Conservation (phyloP, 2,113 vertebrate species). For the Antennarius striatus region DNA sequence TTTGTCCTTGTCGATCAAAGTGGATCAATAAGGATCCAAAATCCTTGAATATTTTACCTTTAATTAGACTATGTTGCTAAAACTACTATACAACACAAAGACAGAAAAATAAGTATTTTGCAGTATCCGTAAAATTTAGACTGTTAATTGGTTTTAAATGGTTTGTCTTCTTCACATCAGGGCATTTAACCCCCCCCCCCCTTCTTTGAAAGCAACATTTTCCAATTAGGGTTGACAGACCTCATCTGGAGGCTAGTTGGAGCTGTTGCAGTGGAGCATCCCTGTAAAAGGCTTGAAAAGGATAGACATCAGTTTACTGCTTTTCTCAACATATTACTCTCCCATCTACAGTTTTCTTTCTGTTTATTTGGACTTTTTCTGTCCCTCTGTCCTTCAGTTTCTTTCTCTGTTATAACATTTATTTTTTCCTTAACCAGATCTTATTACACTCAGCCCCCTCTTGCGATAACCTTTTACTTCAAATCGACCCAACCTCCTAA, state of each 20-base stretch:
- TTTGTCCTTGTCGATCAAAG: not conserved
- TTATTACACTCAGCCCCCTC: constrained; percentile 63
- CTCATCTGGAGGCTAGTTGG: not conserved
- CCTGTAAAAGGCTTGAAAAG: constrained; percentile 4
- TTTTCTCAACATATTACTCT: not conserved
- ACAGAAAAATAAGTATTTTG: too few species aligned
- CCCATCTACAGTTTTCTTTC: not conserved
- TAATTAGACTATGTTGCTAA: not conserved
- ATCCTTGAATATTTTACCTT: not conserved
- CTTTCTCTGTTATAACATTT: constrained; percentile 44
- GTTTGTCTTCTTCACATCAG: too few species aligned
- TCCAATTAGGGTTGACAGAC: not conserved
- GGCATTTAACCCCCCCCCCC: too few species aligned
- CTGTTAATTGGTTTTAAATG: too few species aligned
- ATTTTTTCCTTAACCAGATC: constrained; percentile 64
- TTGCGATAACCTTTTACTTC: constrained; percentile 72
- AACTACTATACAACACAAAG: not conserved
- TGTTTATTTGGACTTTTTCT: constrained; percentile 35
- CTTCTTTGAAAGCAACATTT: too few species aligned
- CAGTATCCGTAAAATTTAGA: too few species aligned
- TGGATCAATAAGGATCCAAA: not conserved
- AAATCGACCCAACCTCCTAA: constrained; percentile 70
- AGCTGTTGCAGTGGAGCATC: too few species aligned
- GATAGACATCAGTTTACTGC: not conserved
- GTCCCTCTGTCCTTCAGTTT: constrained; percentile 39